A percentile compares a stretch with the other conserved stretches of the same genome.
phyloP scores from a whole-genome alignment of 2,797 vertebrate genomes.

The Acomys russatus region DNA sequence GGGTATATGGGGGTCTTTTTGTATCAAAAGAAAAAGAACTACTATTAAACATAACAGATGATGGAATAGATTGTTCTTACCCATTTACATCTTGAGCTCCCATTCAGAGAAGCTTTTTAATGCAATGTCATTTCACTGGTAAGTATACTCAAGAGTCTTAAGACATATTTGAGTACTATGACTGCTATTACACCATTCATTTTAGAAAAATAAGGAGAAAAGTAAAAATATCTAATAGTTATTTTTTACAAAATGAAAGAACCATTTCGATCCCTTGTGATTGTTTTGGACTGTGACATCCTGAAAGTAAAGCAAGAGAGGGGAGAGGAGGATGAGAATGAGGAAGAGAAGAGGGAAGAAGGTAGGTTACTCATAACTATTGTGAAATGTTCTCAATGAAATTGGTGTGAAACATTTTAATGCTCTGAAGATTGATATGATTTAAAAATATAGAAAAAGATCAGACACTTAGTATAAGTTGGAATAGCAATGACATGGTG shows the following conservation, averaged over 20 bases:
- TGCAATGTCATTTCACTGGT: not conserved
- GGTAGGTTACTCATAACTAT: not conserved
- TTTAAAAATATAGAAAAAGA: not conserved
- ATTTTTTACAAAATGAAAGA: not conserved
- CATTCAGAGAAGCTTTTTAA: not conserved
- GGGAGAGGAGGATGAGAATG: not conserved
- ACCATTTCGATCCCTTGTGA: fast-evolving
- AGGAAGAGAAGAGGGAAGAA: not conserved
- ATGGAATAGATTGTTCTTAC: slow-evolving; percentile 15
- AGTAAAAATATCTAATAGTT: not conserved
- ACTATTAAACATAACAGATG: slow-evolving; percentile 11
- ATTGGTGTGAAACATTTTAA: not conserved
- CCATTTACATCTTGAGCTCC: not conserved
- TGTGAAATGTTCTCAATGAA: not conserved
- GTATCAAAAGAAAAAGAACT: not conserved
- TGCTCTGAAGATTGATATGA: not conserved
- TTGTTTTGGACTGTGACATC: not conserved
- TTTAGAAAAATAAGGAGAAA: not conserved
- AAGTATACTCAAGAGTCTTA: not conserved
- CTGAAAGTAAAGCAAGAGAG: not conserved
- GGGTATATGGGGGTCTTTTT: not conserved
- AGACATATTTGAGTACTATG: not conserved
- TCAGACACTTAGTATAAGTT: not conserved
- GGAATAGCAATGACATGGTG: not conserved
- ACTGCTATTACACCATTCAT: not conserved